These are phyloP conservation scores for Allygus modestus DNA, from an alignment of 2,888 invertebrate species.

Conservation along the genomic window DNA sequence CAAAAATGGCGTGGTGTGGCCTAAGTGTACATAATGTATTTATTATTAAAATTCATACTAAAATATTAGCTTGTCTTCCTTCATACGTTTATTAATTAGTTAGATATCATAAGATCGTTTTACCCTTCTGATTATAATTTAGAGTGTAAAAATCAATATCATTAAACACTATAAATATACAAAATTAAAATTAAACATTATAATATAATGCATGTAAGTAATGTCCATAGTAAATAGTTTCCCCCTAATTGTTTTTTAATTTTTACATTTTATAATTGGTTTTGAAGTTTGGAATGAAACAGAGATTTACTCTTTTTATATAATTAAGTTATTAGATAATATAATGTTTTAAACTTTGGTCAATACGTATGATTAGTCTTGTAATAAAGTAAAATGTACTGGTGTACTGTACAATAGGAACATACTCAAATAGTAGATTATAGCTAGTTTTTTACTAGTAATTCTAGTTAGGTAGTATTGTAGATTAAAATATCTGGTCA, in stretches of 20 bases:
- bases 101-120: background rate
- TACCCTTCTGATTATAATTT: background rate
- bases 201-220: conserved; percentile 6
- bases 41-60: background rate
- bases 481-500: background rate
- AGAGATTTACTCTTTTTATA: background rate
- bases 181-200: background rate
- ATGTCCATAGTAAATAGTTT: background rate
- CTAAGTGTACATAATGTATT: conserved; percentile 26
- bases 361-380: background rate
- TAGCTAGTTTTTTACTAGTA: conserved; percentile 28
- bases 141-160: background rate
- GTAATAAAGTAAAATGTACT: background rate
- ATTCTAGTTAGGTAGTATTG: background rate
- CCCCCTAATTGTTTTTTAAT: background rate
- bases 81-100: background rate
- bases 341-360: conserved; percentile 2
- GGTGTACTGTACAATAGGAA: background rate
- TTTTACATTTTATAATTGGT: background rate
- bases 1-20: background rate
- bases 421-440: background rate
- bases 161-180: background rate
- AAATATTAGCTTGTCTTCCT: conserved; percentile 17
- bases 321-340: background rate
- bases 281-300: background rate